Evolutionary conservation across 2,888 invertebrate species (phyloP).

Genomic region (Leptinotarsa juncta): DNA sequence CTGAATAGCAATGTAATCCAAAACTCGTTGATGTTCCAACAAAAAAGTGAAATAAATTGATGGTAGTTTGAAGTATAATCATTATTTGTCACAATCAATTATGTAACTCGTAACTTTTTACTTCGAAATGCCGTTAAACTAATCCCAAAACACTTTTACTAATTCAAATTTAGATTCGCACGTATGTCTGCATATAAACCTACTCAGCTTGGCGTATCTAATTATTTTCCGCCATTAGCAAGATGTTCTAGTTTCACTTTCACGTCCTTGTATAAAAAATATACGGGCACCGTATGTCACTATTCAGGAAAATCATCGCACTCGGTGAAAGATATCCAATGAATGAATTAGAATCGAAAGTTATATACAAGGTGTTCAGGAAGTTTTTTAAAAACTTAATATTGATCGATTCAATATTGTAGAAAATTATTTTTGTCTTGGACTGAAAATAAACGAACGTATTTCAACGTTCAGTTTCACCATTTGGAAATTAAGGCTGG

Average conservation of each 20-base stretch:
- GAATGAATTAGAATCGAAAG: neutral
- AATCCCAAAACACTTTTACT: neutral
- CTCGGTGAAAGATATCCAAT: conserved; percentile 11
- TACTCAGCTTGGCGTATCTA: conserved; percentile 32
- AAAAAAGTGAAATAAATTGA: too few relatives aligned
- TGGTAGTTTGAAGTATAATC: too few relatives aligned
- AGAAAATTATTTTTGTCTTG: too few relatives aligned
- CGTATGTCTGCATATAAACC: conserved; percentile 20
- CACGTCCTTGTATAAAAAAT: conserved; percentile 33
- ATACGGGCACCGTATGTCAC: conserved; percentile 47
- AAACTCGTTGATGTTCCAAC: too few relatives aligned
- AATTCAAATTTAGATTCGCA: conserved; percentile 2
- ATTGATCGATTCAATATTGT: too few relatives aligned
- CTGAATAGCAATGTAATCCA: too few relatives aligned
- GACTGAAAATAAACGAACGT: too few relatives aligned
- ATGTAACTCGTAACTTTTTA: neutral
- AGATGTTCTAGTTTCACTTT: conserved; percentile 50
- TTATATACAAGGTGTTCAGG: neutral
- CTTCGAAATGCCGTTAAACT: neutral
- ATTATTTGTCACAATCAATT: too few relatives aligned
- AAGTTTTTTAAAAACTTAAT: neutral
- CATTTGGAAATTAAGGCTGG: too few relatives aligned
- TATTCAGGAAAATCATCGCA: conserved; percentile 22
- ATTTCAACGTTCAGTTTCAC: too few relatives aligned
- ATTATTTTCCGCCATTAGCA: conserved; percentile 34